These are phyloP conservation scores for Aythya baeri DNA, from an alignment of 2,113 vertebrate genomes.

Conservation along the genomic window DNA sequence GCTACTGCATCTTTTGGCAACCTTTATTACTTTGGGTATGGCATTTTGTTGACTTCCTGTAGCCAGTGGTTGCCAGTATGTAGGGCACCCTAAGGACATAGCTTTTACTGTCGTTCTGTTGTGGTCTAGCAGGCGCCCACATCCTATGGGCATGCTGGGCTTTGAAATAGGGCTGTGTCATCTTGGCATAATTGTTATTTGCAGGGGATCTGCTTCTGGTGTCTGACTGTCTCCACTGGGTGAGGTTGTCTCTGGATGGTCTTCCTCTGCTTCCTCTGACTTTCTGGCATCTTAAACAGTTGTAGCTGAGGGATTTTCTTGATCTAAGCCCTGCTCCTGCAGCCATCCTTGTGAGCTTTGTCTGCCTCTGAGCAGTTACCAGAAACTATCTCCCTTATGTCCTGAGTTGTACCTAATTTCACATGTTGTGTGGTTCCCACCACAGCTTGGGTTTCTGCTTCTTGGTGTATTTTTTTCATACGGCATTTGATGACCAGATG, in stretches of 20 bases:
- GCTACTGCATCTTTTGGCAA: not conserved
- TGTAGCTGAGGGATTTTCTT: not conserved
- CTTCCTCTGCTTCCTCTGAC: not conserved
- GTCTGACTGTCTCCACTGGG: not conserved
- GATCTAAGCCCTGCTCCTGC: not conserved
- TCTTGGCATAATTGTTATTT: fast-evolving
- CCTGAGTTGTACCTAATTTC: not conserved
- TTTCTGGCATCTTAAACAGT: not conserved
- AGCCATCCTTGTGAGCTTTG: not conserved
- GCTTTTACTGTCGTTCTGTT: not conserved
- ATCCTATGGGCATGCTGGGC: too few species aligned
- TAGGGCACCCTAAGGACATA: not conserved
- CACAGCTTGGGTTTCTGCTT: not conserved
- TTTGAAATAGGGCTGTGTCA: not conserved
- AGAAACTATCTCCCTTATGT: not conserved
- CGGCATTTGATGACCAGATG: not conserved
- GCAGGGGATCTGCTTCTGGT: not conserved
- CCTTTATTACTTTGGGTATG: not conserved
- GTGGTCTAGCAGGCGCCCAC: not conserved
- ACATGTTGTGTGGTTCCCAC: fast-evolving
- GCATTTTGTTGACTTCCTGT: not conserved
- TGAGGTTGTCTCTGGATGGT: not conserved
- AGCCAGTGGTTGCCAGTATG: not conserved
- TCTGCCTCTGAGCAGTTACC: not conserved
- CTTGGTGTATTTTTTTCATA: not conserved